phyloP scores from a whole-genome alignment of 2,888 invertebrate genomes.

The Metopia argyrocephala region DNA sequence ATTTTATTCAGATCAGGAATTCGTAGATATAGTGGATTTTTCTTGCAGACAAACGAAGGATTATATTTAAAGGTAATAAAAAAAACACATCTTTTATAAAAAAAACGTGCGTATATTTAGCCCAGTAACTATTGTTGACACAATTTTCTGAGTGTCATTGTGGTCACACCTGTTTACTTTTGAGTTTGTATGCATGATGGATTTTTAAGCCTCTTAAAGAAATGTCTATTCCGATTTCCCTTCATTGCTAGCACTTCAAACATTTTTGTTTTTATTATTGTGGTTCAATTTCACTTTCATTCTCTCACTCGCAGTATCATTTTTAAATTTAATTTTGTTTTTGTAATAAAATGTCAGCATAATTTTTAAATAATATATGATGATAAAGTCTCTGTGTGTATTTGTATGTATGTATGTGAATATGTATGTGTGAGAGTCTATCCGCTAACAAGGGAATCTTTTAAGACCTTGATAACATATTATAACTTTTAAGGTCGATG shows the following conservation, averaged over 20 bases:
- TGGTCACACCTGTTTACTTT: neutral
- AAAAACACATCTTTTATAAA: too few relatives aligned
- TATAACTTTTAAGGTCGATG: slow-evolving; percentile 58
- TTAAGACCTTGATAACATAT: slow-evolving; percentile 55
- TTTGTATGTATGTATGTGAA: neutral
- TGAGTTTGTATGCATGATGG: neutral
- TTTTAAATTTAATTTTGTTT: neutral
- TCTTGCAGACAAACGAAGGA: too few relatives aligned
- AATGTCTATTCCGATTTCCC: neutral
- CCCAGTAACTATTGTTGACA: neutral
- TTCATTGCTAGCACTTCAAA: slow-evolving; percentile 18
- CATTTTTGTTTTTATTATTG: neutral
- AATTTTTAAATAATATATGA: slow-evolving; percentile 37
- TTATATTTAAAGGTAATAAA: too few relatives aligned
- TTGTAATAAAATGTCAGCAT: slow-evolving; percentile 38
- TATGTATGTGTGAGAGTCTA: slow-evolving; percentile 1
- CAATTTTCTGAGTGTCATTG: neutral
- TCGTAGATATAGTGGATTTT: too few relatives aligned
- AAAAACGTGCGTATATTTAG: too few relatives aligned
- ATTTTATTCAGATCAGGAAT: too few relatives aligned
- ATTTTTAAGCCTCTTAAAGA: too few relatives aligned
- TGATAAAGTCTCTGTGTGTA: neutral
- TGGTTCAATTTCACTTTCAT: neutral
- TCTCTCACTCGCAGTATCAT: neutral
- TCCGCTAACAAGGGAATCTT: slow-evolving; percentile 45